These are phyloP conservation scores for Chaunax sp. DNA, from an alignment of 2,797 vertebrate genomes.

Conservation along the genomic window DNA sequence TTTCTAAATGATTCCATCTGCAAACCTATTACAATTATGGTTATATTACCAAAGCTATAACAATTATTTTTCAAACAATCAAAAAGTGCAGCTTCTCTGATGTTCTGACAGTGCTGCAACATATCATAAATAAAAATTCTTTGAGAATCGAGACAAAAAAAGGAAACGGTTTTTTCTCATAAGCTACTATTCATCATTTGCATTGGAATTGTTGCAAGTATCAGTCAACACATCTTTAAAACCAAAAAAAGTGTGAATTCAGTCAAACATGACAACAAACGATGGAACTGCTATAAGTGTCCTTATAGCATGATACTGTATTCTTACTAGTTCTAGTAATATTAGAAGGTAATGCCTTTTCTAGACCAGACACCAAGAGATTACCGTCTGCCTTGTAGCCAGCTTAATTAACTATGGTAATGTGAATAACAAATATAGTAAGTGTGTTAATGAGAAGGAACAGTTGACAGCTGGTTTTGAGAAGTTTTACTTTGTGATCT, in stretches of 20 bases:
- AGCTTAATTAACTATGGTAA: no score
- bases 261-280: slow-evolving; percentile 40
- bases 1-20: no score
- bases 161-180: no score
- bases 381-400: no score
- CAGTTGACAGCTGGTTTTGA: no score
- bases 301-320: neutral
- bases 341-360: slow-evolving; percentile 26
- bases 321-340: no score
- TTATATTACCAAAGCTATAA: neutral
- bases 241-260: slow-evolving; percentile 32
- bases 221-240: slow-evolving; percentile 20
- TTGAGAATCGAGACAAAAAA: neutral
- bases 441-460: neutral
- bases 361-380: slow-evolving; percentile 40
- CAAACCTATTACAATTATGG: no score
- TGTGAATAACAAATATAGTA: neutral
- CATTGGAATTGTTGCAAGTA: slow-evolving; percentile 3
- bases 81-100: neutral
- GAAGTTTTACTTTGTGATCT: no score
- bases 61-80: neutral
- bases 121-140: neutral
- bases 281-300: neutral
- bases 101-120: neutral
- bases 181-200: neutral